Evolutionary conservation across 1,140 invertebrate species (phyloP).

Genomic region (Apolygus lucorum): DNA sequence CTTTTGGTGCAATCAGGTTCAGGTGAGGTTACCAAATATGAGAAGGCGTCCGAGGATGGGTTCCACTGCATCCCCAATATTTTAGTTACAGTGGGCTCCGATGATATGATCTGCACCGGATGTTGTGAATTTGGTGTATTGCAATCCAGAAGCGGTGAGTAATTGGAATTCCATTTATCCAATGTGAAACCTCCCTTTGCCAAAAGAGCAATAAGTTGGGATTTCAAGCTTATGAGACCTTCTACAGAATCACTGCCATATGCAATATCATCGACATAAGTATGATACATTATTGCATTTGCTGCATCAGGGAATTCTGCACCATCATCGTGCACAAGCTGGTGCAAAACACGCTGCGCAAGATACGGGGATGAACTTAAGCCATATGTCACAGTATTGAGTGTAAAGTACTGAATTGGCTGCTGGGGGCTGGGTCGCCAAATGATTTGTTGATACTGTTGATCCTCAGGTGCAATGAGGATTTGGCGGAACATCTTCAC

Average conservation of each 20-base stretch:
- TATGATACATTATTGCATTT: too few relatives aligned
- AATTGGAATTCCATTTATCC: background rate
- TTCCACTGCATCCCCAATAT: slow-evolving; percentile 6
- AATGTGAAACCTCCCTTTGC: background rate
- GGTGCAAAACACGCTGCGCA: slow-evolving; percentile 36
- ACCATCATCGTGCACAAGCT: slow-evolving; percentile 33
- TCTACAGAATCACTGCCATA: background rate
- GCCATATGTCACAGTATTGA: slow-evolving; percentile 39
- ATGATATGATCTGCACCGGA: background rate
- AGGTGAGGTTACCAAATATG: background rate
- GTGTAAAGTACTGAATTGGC: slow-evolving; percentile 31
- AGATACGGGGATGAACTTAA: slow-evolving; percentile 37
- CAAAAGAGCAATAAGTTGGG: background rate
- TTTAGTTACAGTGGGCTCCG: background rate
- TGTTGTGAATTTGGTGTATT: background rate
- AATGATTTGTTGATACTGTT: slow-evolving; percentile 31
- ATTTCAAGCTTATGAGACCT: background rate
- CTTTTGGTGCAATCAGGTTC: slow-evolving; percentile 27
- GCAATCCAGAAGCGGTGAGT: background rate
- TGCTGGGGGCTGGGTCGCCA: slow-evolving; percentile 28
- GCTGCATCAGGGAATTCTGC: background rate
- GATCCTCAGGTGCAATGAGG: too few relatives aligned
- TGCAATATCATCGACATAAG: too few relatives aligned
- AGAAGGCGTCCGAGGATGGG: background rate
- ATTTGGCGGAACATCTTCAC: slow-evolving; percentile 41